phyloP scores from a whole-genome alignment of 2,113 vertebrate genomes.

The Pedionomus torquatus region DNA sequence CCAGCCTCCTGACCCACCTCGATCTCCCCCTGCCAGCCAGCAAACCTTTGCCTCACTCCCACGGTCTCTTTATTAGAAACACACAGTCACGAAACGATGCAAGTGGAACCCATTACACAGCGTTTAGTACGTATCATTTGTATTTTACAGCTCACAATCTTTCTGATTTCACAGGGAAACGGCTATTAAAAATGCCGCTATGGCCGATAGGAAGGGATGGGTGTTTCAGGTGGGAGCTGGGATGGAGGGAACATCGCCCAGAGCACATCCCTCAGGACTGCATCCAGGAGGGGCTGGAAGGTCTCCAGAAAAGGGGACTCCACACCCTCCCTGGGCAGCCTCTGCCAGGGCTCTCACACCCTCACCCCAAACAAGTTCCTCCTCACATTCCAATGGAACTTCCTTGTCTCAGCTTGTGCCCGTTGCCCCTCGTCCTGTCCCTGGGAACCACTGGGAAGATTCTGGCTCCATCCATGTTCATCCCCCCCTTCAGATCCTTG shows the following conservation, averaged over 20 bases:
- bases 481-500: too few relatives aligned
- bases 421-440: too few relatives aligned
- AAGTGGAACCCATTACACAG: constrained; percentile 37
- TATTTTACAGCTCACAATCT: neutral
- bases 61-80: neutral
- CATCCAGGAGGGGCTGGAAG: too few relatives aligned
- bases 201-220: accelerated
- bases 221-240: neutral
- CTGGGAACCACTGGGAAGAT: too few relatives aligned
- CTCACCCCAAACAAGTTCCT: too few relatives aligned
- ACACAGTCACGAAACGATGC: neutral
- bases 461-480: too few relatives aligned
- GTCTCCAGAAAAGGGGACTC: too few relatives aligned
- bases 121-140: neutral
- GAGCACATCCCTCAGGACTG: too few relatives aligned
- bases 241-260: neutral
- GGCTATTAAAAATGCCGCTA: neutral
- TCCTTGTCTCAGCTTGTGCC: too few relatives aligned
- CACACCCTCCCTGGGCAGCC: too few relatives aligned
- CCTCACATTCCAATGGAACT: too few relatives aligned
- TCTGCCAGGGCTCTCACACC: too few relatives aligned
- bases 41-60: neutral
- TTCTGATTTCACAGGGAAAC: neutral
- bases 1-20: neutral
- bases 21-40: neutral